Evolutionary conservation across 1,140 invertebrate genomes (phyloP).

Genomic region (Brachionus sp.): DNA sequence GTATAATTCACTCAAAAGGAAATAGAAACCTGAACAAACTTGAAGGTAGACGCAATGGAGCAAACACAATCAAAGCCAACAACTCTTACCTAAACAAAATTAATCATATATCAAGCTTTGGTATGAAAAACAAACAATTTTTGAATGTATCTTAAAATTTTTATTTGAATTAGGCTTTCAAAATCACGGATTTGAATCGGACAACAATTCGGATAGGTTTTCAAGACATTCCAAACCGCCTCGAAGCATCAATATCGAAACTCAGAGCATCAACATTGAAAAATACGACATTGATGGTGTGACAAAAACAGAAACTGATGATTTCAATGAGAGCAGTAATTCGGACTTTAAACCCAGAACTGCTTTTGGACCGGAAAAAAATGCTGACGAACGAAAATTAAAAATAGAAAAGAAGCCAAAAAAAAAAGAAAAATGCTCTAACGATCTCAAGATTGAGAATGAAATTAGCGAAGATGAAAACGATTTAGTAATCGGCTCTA

Average conservation of each 20-base stretch:
- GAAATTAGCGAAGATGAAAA: not conserved
- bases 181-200: conserved; percentile 20
- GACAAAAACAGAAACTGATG: conserved; percentile 1
- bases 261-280: not conserved
- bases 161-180: not conserved
- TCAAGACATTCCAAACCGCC: conserved; percentile 17
- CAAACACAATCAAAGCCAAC: not conserved
- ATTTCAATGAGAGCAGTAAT: not conserved
- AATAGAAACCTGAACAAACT: not conserved
- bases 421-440: not conserved
- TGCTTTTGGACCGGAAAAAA: not conserved
- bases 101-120: conserved; percentile 16
- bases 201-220: not conserved
- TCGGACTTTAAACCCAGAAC: not conserved
- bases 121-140: not conserved
- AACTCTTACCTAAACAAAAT: not conserved
- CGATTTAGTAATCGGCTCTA: not conserved
- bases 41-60: not conserved
- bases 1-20: not conserved
- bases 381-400: not conserved
- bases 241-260: not conserved
- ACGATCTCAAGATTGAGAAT: not conserved
- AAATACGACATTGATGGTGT: conserved; percentile 12
- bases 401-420: not conserved
- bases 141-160: not conserved